These are phyloP conservation scores for Habrosyne pyritoides DNA, from an alignment of 2,888 invertebrate species.

Conservation along the genomic window DNA sequence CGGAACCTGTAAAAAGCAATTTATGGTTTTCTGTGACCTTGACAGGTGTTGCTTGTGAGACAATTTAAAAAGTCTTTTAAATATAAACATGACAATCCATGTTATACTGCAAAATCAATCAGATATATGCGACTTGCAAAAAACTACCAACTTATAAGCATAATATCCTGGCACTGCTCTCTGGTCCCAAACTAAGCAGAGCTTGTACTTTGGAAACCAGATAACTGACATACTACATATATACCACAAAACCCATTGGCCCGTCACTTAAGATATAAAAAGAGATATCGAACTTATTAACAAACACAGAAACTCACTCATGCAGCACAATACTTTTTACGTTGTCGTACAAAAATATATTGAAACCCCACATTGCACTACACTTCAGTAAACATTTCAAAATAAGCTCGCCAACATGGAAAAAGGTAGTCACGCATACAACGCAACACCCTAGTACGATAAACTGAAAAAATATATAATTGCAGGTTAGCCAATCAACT, in stretches of 20 bases:
- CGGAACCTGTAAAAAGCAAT: constrained; percentile 21
- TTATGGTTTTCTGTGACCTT: constrained; percentile 25
- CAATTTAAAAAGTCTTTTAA: neutral
- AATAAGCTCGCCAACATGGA: neutral
- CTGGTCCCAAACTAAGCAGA: no score
- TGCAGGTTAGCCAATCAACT: constrained; percentile 31
- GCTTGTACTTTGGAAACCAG: no score
- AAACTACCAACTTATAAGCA: no score
- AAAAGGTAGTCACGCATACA: constrained; percentile 14
- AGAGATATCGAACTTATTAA: no score
- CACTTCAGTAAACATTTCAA: neutral
- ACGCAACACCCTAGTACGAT: constrained; percentile 12
- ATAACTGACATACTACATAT: no score
- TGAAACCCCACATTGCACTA: neutral
- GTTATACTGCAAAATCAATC: neutral
- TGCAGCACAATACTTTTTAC: neutral
- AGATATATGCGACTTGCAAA: neutral
- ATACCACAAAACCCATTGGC: no score
- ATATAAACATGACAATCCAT: neutral
- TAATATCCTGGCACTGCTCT: no score
- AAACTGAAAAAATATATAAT: constrained; percentile 15
- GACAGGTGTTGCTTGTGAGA: constrained; percentile 7
- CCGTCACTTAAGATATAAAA: no score
- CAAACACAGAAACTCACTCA: no score
- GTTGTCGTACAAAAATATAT: neutral